Evolutionary conservation across 1,140 invertebrate genomes (phyloP).

Genomic region (Sminthurides bifidus): DNA sequence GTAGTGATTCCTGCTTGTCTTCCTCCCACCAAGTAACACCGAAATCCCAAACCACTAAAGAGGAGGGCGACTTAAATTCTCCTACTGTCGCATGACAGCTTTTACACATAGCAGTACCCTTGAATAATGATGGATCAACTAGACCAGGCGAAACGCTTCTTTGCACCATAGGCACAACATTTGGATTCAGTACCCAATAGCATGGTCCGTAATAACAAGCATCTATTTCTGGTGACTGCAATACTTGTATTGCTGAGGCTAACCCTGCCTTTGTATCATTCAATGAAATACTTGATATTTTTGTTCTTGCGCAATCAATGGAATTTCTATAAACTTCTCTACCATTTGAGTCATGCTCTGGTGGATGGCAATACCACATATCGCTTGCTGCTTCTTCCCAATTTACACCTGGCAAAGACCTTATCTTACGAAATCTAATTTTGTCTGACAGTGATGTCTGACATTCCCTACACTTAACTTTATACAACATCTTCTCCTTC

Average conservation of each 20-base stretch:
- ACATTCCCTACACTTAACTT: slow-evolving; percentile 19
- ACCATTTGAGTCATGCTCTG: slow-evolving; percentile 3
- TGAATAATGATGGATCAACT: background rate
- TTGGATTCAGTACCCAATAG: slow-evolving; percentile 23
- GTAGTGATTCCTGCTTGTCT: background rate
- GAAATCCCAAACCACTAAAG: slow-evolving; percentile 23
- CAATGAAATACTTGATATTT: background rate
- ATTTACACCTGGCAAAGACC: slow-evolving; percentile 22
- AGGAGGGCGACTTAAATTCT: slow-evolving; percentile 5
- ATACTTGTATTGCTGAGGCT: slow-evolving; percentile 9
- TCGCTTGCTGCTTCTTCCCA: slow-evolving; percentile 31
- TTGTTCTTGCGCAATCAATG: background rate
- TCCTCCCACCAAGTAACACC: slow-evolving; percentile 11
- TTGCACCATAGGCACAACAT: background rate
- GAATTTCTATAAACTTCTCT: background rate
- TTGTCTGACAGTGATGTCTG: background rate
- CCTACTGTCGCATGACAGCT: slow-evolving; percentile 20
- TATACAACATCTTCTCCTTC: slow-evolving; percentile 8
- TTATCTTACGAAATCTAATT: slow-evolving; percentile 20
- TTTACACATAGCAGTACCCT: slow-evolving; percentile 8
- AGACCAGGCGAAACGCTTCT: background rate
- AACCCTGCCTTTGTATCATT: background rate
- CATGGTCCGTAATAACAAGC: slow-evolving; percentile 23
- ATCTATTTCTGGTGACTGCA: slow-evolving; percentile 9
- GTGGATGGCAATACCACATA: slow-evolving; percentile 31